Evolutionary conservation across 2,797 vertebrate species (phyloP), one percentile per base, ranked within the genome.

Genomic region (Melanotaenia parkinsoni): DNA sequence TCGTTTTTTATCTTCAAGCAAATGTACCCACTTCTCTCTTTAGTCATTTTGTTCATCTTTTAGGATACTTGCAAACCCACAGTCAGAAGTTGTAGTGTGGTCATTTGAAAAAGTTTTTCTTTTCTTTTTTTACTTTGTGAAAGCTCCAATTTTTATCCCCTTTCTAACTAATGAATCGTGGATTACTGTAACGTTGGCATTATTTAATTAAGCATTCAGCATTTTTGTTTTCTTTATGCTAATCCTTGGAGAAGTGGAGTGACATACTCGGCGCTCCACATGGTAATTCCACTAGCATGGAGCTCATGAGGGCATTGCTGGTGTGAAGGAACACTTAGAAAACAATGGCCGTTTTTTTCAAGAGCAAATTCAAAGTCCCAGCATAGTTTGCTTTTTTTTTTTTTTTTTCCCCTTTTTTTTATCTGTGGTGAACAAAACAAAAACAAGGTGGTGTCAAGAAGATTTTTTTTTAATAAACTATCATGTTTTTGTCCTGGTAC

Each of bases 1-100:
- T 74, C 38, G 56, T 60, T 80, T 76, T 70, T 70, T 58, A 40
- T 70, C 40, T 70, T 35, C 3, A 10, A 32, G 30, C 5, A 20
- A 60, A 66, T 32, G 30, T 8, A 8, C 45, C 65, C 58, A 13
- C 0, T 1, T 32, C 1, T 43, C 38, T 58, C 16, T 5, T 22
- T 54, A 10, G 14, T 58, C 4, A 45, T 35, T 65, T 37, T 62
- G 26, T 58, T 72, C 22, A 16, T 59, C 28, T 59, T 68, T 70
- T 58, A 70, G 51, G 67, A 18, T 63, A n/a, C 28, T 22, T 22
- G 6, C 14, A 26, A 0, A 33, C 1, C 53, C 24, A 26, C 1
- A 26, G 1, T 6, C 24, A 26, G 24, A 54, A 26, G 22, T 13
- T 24, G 11, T 13, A 11, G 11, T 53, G 2, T 53, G 24, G 24